Evolutionary conservation across 2,888 invertebrate species (phyloP), one percentile per base, ranked within the genome.

Genomic region (Pinctada fucata): DNA sequence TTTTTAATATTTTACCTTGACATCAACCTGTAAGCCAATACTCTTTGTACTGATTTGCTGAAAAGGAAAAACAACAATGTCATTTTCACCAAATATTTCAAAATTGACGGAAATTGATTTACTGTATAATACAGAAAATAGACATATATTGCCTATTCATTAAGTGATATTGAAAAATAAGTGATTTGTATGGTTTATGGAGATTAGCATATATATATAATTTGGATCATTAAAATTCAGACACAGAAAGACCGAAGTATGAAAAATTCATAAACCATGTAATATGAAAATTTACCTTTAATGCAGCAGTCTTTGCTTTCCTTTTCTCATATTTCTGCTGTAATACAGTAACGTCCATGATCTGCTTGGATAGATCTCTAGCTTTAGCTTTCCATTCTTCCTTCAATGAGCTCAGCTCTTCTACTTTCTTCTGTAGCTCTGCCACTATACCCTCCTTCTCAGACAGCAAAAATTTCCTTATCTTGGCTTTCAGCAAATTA

Each of bases 321-420:
- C 89, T 79, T 72, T 88, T 89, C 74, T 90, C 89, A 58, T 86
- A 82, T 70, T 87, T 85, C 79, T 89, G 87, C 52, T 87, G 87
- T 47, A 88, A 65, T 1, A 88, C 82, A 4, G 88, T 88, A 6
- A 89, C 85, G 50, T 90, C 89, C 16, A 86, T 80, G 49, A 90
- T 86, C 75, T 88, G 85, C 67, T 84, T 83, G 79, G 89, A 88
- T 48, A 90, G 75, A 47, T 89, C 88, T 73, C 85, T 87, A 10
- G 86, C 87, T 79, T 85, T 83, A 16, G 83, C 75, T 73, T 88
- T 89, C 88, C 88, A 89, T 2, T 78, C 78, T 72, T 90, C 88
- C 82, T 88, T 86, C 72, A 82, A 78, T 4, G 77, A 65, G 70
- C 85, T 83, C 3, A 89, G 79, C 48, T 88, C 88, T 52, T 85